phyloP scores from a whole-genome alignment of 2,888 invertebrate species.

The Dione vanillae region DNA sequence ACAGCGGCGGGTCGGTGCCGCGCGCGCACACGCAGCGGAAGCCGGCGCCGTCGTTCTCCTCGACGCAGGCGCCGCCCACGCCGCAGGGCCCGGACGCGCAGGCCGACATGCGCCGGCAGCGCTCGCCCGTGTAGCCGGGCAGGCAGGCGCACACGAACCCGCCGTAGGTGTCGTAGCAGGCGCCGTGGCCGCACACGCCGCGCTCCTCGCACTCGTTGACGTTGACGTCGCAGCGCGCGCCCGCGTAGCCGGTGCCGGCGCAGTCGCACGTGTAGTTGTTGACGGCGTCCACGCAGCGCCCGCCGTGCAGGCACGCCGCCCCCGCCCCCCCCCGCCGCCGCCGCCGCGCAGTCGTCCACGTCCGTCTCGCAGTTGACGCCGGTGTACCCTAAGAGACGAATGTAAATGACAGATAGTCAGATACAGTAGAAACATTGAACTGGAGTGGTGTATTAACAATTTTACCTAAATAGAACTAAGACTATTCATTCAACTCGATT shows the following conservation, averaged over 20 bases:
- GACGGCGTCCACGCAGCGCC: slow-evolving; percentile 88
- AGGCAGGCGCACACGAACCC: slow-evolving; percentile 90
- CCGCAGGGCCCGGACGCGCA: slow-evolving; percentile 89
- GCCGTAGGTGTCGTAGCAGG: slow-evolving; percentile 93
- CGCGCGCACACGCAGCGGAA: slow-evolving; percentile 89
- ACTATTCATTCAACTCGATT: too few species aligned
- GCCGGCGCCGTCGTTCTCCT: slow-evolving; percentile 73
- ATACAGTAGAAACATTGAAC: too few species aligned
- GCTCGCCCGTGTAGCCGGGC: slow-evolving; percentile 90
- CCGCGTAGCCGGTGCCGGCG: slow-evolving; percentile 88
- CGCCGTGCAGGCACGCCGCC: slow-evolving; percentile 86
- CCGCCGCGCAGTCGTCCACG: slow-evolving; percentile 89
- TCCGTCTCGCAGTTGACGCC: slow-evolving; percentile 89
- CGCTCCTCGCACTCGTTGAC: slow-evolving; percentile 90
- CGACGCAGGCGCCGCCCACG: slow-evolving; percentile 89
- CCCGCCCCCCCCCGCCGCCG: slow-evolving; percentile 54
- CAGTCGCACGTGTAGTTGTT: slow-evolving; percentile 92
- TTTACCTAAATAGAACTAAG: too few species aligned
- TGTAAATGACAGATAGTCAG: too few species aligned
- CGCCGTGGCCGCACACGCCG: slow-evolving; percentile 87
- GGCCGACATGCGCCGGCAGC: slow-evolving; percentile 88
- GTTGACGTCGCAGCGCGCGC: slow-evolving; percentile 89
- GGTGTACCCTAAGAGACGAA: slow-evolving; percentile 81
- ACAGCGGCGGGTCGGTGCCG: slow-evolving; percentile 76
- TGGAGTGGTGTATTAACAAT: too few species aligned